Conservation (phyloP, 1,140 invertebrate species). For the Muscidifurax raptorellus region DNA sequence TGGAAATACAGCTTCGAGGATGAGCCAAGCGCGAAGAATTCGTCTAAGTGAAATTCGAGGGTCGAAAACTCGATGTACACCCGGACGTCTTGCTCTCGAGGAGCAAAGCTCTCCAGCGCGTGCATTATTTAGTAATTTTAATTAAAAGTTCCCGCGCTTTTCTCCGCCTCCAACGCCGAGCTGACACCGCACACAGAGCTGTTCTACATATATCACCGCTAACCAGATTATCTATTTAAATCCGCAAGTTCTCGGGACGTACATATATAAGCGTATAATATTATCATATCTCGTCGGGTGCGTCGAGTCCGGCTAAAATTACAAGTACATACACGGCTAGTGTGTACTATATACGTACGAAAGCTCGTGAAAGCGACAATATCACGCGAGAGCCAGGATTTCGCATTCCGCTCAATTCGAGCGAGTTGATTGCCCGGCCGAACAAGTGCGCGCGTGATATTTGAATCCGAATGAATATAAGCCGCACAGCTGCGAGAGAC, state of each 20-base stretch:
- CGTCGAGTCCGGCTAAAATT: not conserved
- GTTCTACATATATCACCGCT: not conserved
- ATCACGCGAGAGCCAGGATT: not conserved
- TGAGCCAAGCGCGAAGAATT: slow-evolving; percentile 60
- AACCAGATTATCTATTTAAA: slow-evolving; percentile 2
- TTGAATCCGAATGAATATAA: no score
- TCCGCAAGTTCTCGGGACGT: not conserved
- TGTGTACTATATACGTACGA: no score
- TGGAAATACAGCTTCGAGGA: not conserved
- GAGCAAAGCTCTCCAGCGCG: not conserved
- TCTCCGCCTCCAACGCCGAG: not conserved
- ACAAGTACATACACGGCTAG: not conserved
- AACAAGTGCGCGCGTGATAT: no score
- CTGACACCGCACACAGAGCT: not conserved
- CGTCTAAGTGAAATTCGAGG: slow-evolving; percentile 64
- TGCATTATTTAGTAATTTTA: slow-evolving; percentile 9
- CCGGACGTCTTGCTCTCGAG: not conserved
- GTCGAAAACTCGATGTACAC: not conserved
- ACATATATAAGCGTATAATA: not conserved
- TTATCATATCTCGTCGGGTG: no score
- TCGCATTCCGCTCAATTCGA: slow-evolving; percentile 1
- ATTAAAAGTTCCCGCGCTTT: slow-evolving; percentile 15
- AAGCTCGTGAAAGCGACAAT: not conserved
- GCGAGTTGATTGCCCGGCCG: not conserved
- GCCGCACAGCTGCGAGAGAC: slow-evolving; percentile 47